Conservation (phyloP, 2,113 vertebrate genomes). For the Micromys minutus region DNA sequence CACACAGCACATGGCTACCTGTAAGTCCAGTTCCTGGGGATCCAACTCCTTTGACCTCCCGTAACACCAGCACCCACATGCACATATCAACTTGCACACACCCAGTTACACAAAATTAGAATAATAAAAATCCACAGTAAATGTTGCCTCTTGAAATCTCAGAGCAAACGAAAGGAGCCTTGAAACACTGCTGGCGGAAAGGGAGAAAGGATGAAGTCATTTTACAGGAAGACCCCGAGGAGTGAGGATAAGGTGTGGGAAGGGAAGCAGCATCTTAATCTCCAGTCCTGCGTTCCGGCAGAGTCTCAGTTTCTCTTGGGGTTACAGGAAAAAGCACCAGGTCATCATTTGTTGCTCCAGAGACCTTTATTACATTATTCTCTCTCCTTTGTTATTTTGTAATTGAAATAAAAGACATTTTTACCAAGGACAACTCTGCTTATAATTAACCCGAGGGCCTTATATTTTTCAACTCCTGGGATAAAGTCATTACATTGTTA, state of each 20-base stretch:
- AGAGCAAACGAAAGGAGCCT: slow-evolving; percentile 56
- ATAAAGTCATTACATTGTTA: slow-evolving; percentile 78
- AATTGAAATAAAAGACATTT: slow-evolving; percentile 75
- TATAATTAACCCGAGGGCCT: slow-evolving; percentile 80
- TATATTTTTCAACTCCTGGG: slow-evolving; percentile 78
- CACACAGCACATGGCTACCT: too few species aligned
- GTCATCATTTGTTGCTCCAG: slow-evolving; percentile 69
- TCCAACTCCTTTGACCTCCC: not conserved
- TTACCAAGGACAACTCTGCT: slow-evolving; percentile 78
- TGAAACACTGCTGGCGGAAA: slow-evolving; percentile 51
- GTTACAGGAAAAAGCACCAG: slow-evolving; percentile 55
- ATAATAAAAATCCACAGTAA: not conserved
- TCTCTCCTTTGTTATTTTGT: slow-evolving; percentile 67
- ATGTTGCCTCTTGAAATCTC: not conserved
- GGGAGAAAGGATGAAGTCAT: slow-evolving; percentile 64
- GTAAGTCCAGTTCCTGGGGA: not conserved
- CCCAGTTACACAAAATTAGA: not conserved
- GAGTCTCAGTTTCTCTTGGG: slow-evolving; percentile 59
- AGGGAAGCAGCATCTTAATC: slow-evolving; percentile 17
- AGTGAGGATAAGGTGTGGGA: slow-evolving; percentile 50
- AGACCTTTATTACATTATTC: slow-evolving; percentile 69
- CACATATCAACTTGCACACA: not conserved
- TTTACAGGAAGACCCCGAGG: slow-evolving; percentile 8
- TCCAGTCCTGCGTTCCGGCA: slow-evolving; percentile 49
- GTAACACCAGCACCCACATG: too few species aligned